Evolutionary conservation across 1,140 invertebrate genomes (phyloP).

Genomic region (Galendromus occidentalis): DNA sequence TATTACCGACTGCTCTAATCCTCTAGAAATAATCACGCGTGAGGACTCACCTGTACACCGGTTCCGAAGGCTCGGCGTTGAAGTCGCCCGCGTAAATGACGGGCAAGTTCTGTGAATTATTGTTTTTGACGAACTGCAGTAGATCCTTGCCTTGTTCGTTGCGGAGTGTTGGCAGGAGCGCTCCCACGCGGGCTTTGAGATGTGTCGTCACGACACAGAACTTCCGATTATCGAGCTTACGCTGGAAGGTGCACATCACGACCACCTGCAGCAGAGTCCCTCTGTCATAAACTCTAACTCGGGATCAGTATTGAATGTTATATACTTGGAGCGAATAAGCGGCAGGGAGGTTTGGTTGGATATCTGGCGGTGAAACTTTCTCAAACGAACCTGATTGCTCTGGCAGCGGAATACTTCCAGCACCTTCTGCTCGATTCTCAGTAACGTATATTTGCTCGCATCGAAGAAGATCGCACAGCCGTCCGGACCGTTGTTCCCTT

Average conservation of each 20-base stretch:
- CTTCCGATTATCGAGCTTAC: conserved; percentile 35
- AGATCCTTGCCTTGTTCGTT: conserved; percentile 54
- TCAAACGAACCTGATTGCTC: conserved; percentile 41
- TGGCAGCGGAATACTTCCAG: conserved; percentile 46
- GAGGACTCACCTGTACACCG: conserved; percentile 37
- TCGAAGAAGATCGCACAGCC: conserved; percentile 56
- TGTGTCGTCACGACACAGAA: conserved; percentile 52
- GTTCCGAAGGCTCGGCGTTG: conserved; percentile 52
- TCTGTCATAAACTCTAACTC: background rate
- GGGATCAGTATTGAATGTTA: conserved; percentile 2
- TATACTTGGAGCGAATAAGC: background rate
- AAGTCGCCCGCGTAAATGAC: conserved; percentile 53
- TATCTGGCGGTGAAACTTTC: background rate
- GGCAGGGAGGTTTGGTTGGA: background rate
- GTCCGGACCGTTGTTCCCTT: conserved; percentile 52
- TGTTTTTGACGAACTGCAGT: conserved; percentile 35
- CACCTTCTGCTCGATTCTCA: conserved; percentile 37
- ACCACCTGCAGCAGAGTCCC: conserved; percentile 36
- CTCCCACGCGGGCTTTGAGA: conserved; percentile 49
- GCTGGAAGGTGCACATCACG: conserved; percentile 36
- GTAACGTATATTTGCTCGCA: conserved; percentile 38
- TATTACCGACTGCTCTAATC: no score
- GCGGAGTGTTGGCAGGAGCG: conserved; percentile 43
- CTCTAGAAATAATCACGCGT: no score
- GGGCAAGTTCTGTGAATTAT: conserved; percentile 31